Evolutionary conservation across 2,113 vertebrate species (phyloP).

Genomic region (Trochalopteron elliotii): DNA sequence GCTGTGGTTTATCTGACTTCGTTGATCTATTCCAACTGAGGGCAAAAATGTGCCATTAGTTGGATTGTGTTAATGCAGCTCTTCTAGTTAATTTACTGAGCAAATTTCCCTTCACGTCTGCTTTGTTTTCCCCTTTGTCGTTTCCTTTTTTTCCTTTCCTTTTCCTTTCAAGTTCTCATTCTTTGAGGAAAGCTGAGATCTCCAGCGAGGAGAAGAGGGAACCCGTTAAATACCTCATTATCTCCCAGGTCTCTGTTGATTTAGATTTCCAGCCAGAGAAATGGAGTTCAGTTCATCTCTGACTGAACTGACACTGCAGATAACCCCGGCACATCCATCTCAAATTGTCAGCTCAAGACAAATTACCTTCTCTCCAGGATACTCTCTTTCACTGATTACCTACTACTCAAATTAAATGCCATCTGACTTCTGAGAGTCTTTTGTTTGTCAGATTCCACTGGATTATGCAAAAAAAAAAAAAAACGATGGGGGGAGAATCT

Average conservation of each 20-base stretch:
- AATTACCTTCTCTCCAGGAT: conserved; percentile 65
- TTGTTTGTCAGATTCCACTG: conserved; percentile 67
- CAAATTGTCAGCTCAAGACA: conserved; percentile 60
- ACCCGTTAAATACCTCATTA: not conserved
- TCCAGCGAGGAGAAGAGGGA: not conserved
- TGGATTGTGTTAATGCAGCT: not conserved
- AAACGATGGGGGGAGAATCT: not conserved
- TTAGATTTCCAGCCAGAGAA: conserved; percentile 44
- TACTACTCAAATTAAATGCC: conserved; percentile 65
- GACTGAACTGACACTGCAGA: conserved; percentile 48
- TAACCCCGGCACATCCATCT: conserved; percentile 72
- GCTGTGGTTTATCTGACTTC: not conserved
- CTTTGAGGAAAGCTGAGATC: conserved; percentile 8
- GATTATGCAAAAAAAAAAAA: conserved; percentile 70
- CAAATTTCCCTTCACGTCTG: not conserved
- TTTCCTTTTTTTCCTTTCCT: not conserved
- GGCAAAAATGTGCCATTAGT: not conserved
- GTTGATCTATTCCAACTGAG: not conserved
- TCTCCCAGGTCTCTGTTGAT: not conserved
- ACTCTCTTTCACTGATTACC: conserved; percentile 64
- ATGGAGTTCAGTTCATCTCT: conserved; percentile 47
- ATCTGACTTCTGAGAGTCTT: conserved; percentile 60
- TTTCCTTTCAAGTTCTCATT: not conserved
- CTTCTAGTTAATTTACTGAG: not conserved
- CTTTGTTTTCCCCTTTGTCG: not conserved